phyloP scores from a whole-genome alignment of 2,888 invertebrate species.

The Lingula anatina region DNA sequence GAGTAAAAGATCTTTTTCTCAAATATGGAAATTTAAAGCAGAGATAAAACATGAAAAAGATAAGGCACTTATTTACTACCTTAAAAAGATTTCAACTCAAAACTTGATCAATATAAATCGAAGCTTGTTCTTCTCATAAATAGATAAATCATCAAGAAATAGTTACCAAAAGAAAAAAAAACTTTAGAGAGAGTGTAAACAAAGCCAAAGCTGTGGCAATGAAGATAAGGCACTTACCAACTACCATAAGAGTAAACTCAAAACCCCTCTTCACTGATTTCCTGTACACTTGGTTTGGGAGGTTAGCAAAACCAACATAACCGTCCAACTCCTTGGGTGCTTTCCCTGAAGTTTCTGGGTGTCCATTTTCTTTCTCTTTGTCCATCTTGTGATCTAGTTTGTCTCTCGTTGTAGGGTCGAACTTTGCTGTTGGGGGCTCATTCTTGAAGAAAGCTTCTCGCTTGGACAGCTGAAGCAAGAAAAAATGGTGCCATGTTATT shows the following conservation, averaged over 20 bases:
- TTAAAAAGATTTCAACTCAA: too few relatives aligned
- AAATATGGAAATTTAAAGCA: too few relatives aligned
- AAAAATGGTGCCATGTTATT: too few relatives aligned
- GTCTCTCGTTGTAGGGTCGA: background rate
- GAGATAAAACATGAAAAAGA: too few relatives aligned
- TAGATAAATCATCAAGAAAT: too few relatives aligned
- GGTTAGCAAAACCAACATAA: conserved; percentile 87
- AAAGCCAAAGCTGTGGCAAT: too few relatives aligned
- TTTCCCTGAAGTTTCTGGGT: background rate
- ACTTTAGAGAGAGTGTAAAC: too few relatives aligned
- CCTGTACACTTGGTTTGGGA: conserved; percentile 93
- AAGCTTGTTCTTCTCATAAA: too few relatives aligned
- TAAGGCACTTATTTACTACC: too few relatives aligned
- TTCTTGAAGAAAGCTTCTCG: background rate
- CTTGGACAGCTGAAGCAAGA: background rate
- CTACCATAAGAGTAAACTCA: conserved; percentile 96
- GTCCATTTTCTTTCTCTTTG: background rate
- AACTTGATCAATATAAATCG: too few relatives aligned
- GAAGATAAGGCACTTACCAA: conserved; percentile 60
- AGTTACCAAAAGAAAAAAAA: too few relatives aligned
- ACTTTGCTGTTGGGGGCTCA: background rate
- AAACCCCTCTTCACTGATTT: conserved; percentile 98
- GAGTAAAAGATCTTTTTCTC: too few relatives aligned
- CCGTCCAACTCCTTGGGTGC: conserved; percentile 19
- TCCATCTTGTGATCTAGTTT: background rate